These are phyloP conservation scores for Desmodus rotundus DNA, from an alignment of 2,113 vertebrate genomes.

Conservation along the genomic window DNA sequence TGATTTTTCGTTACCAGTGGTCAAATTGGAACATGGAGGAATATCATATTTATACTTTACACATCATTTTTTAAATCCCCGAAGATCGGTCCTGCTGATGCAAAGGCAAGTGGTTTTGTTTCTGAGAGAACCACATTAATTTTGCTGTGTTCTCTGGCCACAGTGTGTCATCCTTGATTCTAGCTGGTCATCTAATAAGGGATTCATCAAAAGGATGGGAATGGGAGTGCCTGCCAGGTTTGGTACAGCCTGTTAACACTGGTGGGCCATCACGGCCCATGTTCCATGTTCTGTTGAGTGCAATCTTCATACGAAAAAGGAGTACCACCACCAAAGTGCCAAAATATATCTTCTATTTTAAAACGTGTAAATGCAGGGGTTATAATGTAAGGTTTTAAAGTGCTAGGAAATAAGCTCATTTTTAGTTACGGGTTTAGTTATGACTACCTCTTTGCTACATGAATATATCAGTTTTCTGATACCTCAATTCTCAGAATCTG, in stretches of 20 bases:
- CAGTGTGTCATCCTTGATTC: background rate
- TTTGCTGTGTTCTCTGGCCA: background rate
- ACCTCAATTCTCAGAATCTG: slow-evolving; percentile 35
- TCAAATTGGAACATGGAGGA: background rate
- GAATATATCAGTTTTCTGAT: slow-evolving; percentile 50
- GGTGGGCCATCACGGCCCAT: background rate
- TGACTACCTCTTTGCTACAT: slow-evolving; percentile 53
- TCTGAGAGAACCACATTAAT: background rate
- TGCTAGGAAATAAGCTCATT: slow-evolving; percentile 33
- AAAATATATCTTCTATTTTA: background rate
- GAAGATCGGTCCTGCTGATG: background rate
- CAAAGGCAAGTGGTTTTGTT: background rate
- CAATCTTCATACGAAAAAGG: background rate
- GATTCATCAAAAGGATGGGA: background rate
- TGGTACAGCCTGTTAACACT: background rate
- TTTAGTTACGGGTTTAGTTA: slow-evolving; percentile 55
- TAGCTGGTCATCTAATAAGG: background rate
- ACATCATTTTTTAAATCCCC: background rate
- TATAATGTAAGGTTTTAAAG: slow-evolving; percentile 26
- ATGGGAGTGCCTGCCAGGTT: too few species aligned
- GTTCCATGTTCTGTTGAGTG: background rate
- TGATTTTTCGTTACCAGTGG: background rate
- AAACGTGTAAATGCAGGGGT: background rate
- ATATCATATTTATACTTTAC: background rate
- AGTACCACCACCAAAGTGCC: slow-evolving; percentile 2